Conservation (phyloP, 2,888 invertebrate genomes). For the Plebejus melissa region DNA sequence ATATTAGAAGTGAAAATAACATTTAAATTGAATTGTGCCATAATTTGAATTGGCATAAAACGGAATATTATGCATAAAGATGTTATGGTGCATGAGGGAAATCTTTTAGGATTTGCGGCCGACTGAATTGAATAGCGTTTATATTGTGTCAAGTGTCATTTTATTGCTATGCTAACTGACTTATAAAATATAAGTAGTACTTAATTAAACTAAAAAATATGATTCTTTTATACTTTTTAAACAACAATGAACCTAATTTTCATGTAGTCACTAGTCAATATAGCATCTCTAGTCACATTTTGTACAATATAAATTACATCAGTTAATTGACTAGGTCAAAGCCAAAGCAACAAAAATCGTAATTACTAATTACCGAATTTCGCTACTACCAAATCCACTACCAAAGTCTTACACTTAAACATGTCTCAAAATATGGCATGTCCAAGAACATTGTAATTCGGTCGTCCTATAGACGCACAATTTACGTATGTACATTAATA, state of each 20-base stretch:
- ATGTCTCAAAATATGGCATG: not conserved
- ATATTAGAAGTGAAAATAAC: no score
- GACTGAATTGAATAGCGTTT: not conserved
- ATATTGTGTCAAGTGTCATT: not conserved
- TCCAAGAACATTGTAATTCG: not conserved
- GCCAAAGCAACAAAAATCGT: no score
- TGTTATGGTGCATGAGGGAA: conserved; percentile 25
- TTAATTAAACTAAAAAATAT: no score
- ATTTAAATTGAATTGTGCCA: conserved; percentile 25
- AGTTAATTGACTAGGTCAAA: no score
- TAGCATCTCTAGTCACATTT: no score
- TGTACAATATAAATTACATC: no score
- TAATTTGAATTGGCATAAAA: conserved; percentile 26
- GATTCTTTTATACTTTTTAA: no score
- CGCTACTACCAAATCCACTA: no score
- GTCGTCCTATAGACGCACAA: not conserved
- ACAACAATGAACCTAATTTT: no score
- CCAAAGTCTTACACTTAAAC: no score
- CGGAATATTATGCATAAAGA: conserved; percentile 27
- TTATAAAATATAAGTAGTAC: not conserved
- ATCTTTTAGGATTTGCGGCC: conserved; percentile 25
- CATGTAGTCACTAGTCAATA: no score
- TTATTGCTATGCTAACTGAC: not conserved
- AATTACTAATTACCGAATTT: not conserved
- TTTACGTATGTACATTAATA: conserved; percentile 8